Evolutionary conservation across 2,797 vertebrate genomes (phyloP).

Genomic region (Rhinatrema bivittatum): DNA sequence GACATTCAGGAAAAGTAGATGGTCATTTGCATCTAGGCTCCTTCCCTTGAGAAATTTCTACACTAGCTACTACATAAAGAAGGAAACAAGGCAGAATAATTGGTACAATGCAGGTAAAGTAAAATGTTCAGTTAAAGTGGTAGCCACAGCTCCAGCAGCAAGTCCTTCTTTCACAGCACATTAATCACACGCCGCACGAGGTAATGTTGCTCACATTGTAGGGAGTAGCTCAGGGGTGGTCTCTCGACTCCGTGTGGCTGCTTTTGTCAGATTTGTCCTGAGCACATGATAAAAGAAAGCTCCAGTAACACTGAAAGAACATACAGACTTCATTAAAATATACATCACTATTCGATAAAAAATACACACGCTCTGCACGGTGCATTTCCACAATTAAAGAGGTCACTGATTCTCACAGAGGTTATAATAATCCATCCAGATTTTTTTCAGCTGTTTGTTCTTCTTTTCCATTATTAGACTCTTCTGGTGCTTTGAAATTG

Average conservation of each 20-base stretch:
- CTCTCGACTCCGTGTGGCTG: conserved; percentile 28
- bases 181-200: conserved; percentile 57
- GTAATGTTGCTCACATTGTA: conserved; percentile 68
- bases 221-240: conserved; percentile 50
- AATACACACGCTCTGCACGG: conserved; percentile 56
- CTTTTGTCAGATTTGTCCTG: conserved; percentile 52
- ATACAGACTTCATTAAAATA: conserved; percentile 49
- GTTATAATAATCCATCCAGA: conserved; percentile 86
- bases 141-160: no score
- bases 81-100: no score
- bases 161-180: conserved; percentile 46
- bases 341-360: conserved; percentile 59
- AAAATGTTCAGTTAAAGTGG: no score
- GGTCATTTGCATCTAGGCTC: conserved; percentile 29
- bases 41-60: no score
- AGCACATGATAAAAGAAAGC: conserved; percentile 49
- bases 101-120: no score
- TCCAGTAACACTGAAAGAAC: conserved; percentile 61
- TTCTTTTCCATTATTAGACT: conserved; percentile 55
- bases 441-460: conserved; percentile 80
- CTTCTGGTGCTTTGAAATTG: conserved; percentile 78
- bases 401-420: conserved; percentile 29
- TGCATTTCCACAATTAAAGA: conserved; percentile 51
- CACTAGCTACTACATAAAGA: no score
- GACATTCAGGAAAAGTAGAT: conserved; percentile 31